Evolutionary conservation across 2,888 invertebrate genomes (phyloP), one percentile per base, ranked within the genome.

Genomic region (Troilus luridus): DNA sequence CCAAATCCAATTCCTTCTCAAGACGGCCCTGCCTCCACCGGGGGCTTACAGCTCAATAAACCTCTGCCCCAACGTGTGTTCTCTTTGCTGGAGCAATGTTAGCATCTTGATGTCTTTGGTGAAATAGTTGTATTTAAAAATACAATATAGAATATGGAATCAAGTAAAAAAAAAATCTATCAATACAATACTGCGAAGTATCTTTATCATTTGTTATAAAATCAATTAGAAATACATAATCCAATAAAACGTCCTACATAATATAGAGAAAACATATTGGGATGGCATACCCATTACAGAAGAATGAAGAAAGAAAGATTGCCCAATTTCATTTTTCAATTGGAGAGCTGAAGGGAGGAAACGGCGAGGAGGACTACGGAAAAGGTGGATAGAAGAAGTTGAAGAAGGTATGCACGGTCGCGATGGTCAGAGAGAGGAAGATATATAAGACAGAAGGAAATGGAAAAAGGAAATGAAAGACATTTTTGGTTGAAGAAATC

Each of bases 1-100:
- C 72, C 72, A 77, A 77, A 77, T 77, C 72, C 72, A 77, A 77
- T 77, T 77, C 41, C 72, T 77, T 41, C 41, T 41, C 72, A 77
- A 77, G 24, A 67, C 24, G 72, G 41, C 72, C 41, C 41, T 41
- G 27, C 27, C 27, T 27, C 8, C 27, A 2, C 14, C 7, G 11
- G 41, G 72, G 72, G 41, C 27, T 27, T 77, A 77, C 72, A 19
- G 72, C 72, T 77, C 72, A 77, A 77, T 77, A 77, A 77, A 77
- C 72, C 41, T 77, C 41, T 77, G 72, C 72, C 72, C 41, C 27
- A 41, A 41, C 72, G 27, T 41, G 72, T 77, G 12, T 41, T 12
- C 17, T 8, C 41, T 41, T 1, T 17, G 19, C 17, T 10, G 14
- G 72, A 72, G 27, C 72, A 27, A 24, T 77, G 41, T 41, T 27